These are phyloP conservation scores for Oscheius onirici DNA, from an alignment of 2,888 invertebrate genomes.

Conservation along the genomic window DNA sequence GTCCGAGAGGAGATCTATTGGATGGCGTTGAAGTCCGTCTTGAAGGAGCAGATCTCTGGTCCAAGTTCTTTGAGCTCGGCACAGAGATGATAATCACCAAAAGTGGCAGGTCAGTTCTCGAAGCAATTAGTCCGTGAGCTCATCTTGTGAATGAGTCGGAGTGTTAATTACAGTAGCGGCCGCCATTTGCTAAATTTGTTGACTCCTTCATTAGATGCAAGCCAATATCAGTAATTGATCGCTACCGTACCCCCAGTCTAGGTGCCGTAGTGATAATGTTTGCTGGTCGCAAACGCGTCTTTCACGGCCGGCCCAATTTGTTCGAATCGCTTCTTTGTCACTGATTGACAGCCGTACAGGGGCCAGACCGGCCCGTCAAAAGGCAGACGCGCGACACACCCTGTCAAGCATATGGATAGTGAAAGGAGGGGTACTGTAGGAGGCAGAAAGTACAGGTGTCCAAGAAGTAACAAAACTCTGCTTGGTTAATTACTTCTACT, in stretches of 20 bases:
- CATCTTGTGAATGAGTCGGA: slow-evolving; percentile 5
- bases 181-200: slow-evolving; percentile 26
- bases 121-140: not conserved
- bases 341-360: slow-evolving; percentile 26
- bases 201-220: slow-evolving; percentile 2
- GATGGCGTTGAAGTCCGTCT: slow-evolving; percentile 82
- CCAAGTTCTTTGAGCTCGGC: slow-evolving; percentile 86
- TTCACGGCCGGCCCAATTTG: slow-evolving; percentile 31
- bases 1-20: slow-evolving; percentile 24
- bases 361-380: not conserved
- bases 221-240: slow-evolving; percentile 4
- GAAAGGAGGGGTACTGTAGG: not conserved
- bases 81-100: slow-evolving; percentile 99
- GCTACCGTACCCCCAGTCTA: slow-evolving; percentile 18
- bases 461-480: no score
- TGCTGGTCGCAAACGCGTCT: slow-evolving; percentile 28
- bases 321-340: slow-evolving; percentile 34
- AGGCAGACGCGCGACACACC: slow-evolving; percentile 19
- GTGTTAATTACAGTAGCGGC: slow-evolving; percentile 33
- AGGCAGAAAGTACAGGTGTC: no score
- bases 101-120: slow-evolving; percentile 83
- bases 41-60: slow-evolving; percentile 97
- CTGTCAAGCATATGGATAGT: slow-evolving; percentile 1
- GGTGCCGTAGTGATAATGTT: slow-evolving; percentile 28
- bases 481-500: no score